Evolutionary conservation across 1,140 invertebrate species (phyloP).

Genomic region (Aphidius gifuensis): DNA sequence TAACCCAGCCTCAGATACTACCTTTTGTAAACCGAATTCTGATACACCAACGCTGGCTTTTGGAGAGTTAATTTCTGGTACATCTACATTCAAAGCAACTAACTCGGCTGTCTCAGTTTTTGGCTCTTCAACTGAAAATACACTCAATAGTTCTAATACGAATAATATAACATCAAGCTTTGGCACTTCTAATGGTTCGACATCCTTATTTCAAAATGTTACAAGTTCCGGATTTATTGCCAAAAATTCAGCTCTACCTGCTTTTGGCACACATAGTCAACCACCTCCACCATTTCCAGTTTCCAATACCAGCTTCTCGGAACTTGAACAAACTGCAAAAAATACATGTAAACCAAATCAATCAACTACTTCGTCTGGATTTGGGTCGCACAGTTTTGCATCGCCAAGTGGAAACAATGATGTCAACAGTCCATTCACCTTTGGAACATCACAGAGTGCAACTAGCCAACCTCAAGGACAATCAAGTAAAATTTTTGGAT

Average conservation of each 20-base stretch:
- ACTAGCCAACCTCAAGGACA: background rate
- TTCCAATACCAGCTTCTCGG: constrained; percentile 5
- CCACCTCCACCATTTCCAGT: constrained; percentile 7
- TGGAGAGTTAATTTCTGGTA: constrained; percentile 11
- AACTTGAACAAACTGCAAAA: background rate
- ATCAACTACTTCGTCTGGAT: background rate
- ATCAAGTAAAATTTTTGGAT: constrained; percentile 35
- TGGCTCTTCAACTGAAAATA: constrained; percentile 13
- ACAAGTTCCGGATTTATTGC: constrained; percentile 5
- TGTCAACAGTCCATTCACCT: too few species aligned
- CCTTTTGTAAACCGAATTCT: constrained; percentile 22
- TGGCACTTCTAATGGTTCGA: constrained; percentile 10
- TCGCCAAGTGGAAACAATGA: too few species aligned
- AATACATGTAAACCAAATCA: background rate
- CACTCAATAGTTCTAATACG: background rate
- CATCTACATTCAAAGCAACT: constrained; percentile 20
- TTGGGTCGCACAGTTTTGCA: too few species aligned
- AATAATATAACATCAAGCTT: constrained; percentile 17
- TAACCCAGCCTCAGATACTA: constrained; percentile 7
- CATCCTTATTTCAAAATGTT: background rate
- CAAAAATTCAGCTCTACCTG: background rate
- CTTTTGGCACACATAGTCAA: constrained; percentile 24
- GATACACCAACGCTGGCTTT: constrained; percentile 18
- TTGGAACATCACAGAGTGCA: background rate
- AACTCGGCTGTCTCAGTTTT: constrained; percentile 19